Base-by-base conservation (phyloP, 2,797 vertebrate species). In the Schizopygopsis pylzovi region DNA sequence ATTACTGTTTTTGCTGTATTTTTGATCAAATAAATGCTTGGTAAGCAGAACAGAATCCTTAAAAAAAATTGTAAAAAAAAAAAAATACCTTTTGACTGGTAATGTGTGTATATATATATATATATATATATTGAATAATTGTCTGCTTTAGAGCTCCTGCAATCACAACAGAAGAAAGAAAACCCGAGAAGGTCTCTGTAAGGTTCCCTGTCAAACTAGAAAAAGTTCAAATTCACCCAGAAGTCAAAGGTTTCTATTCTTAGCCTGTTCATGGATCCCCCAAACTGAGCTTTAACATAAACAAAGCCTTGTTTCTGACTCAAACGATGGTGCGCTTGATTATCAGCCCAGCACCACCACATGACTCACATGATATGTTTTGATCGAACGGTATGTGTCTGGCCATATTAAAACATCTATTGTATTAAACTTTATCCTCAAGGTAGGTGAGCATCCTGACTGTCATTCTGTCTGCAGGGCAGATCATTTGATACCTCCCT, bases 381-480 rank as follows among this genome's bases (percentile, higher is more conserved):
- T 72, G 63, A 85, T 87, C 73, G 37, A 73, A 63, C 15, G 6
- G 20, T 72, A 33, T 87, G 86, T 85, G 84, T 43, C 63, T 52
- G 28, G 22, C 22, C 47, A 84, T 84, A 87, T 84, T 89, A 87
- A 89, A 86, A 73, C 88, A 80, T 79, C n/a, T 18, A 52, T 81
- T 85, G 83, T 87, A 37, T 82, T 33, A 18, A 81, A 11, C 2
- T 78, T 61, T 85, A 33, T 81, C 86, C 86, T 61, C 39, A 68
- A 70, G 82, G 59, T 52, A 84, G 63, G 78, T 87, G 65, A 77
- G 54, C 28, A 63, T 52, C 28, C 20, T 49, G 54, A 85, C 52
- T 41, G 68, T 73, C 20, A 9, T 72, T 72, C 41, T 28, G 9
- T 80, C 84, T 61, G 67, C 70, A 20, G 70, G 77, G 20, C 49